Conservation (phyloP, 2,797 vertebrate species). For the Cossypha caffra region DNA sequence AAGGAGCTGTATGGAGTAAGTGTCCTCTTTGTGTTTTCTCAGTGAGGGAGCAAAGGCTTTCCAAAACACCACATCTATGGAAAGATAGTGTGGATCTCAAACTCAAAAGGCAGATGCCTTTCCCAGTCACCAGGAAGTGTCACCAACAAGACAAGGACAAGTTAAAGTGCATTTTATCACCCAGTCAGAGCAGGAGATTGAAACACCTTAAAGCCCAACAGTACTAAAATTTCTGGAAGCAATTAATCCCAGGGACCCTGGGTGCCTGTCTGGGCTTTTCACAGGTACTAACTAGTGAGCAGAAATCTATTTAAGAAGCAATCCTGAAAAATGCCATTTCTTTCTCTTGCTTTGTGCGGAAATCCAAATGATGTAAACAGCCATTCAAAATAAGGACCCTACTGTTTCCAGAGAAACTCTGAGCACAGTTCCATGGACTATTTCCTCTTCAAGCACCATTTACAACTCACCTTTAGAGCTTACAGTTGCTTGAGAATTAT, state of each 20-base stretch:
- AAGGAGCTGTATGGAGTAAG: background rate
- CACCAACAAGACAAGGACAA: background rate
- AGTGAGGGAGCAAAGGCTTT: background rate
- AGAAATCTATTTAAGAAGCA: background rate
- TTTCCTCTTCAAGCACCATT: background rate
- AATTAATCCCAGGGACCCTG: background rate
- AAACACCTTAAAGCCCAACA: background rate
- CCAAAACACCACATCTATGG: background rate
- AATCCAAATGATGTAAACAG: background rate
- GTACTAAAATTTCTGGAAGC: background rate
- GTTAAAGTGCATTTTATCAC: conserved; percentile 35
- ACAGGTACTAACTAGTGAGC: background rate
- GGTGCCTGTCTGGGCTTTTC: background rate
- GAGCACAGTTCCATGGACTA: background rate
- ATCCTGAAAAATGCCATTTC: background rate
- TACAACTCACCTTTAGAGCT: background rate
- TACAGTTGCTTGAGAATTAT: background rate
- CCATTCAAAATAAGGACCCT: background rate
- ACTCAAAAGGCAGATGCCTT: background rate
- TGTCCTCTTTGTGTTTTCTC: background rate
- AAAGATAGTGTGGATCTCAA: background rate
- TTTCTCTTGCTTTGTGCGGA: background rate
- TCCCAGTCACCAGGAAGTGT: background rate
- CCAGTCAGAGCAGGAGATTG: background rate
- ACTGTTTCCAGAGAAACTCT: background rate